phyloP scores from a whole-genome alignment of 1,140 invertebrate species.

The Caenorhabditis latens region DNA sequence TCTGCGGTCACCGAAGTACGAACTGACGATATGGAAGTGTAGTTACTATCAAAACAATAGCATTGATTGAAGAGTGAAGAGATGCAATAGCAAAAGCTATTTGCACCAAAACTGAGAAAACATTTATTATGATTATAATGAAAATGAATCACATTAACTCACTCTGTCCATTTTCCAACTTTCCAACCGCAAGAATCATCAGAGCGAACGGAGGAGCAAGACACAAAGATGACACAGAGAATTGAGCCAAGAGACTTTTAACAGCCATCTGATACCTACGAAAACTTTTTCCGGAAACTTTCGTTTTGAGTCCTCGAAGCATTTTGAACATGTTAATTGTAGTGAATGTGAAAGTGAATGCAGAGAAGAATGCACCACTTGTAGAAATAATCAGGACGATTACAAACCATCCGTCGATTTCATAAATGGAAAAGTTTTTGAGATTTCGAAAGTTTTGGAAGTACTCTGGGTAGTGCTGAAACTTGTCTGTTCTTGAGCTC shows the following conservation, averaged over 20 bases:
- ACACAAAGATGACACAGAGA: not conserved
- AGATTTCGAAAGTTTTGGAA: not conserved
- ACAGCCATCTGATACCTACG: conserved; percentile 5
- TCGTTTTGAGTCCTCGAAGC: not conserved
- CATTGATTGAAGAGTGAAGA: conserved; percentile 6
- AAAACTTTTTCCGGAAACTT: conserved; percentile 25
- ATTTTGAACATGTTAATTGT: conserved; percentile 11
- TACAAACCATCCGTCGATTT: not conserved
- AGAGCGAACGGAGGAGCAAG: conserved; percentile 8
- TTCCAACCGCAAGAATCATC: not conserved
- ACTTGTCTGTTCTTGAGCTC: not conserved
- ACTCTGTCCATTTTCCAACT: conserved; percentile 37
- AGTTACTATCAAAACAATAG: not conserved
- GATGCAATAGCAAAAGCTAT: not conserved
- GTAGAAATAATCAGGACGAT: not conserved
- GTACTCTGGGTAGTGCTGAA: not conserved
- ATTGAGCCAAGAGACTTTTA: not conserved
- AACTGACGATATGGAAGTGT: not conserved
- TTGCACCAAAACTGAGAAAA: not conserved
- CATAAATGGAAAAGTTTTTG: conserved; percentile 6
- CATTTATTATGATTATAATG: too few species aligned
- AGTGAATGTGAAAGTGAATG: not conserved
- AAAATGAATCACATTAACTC: not conserved
- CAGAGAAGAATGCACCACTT: not conserved
- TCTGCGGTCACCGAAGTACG: not conserved